These are phyloP conservation scores for Seriola rivoliana DNA, from an alignment of 2,113 vertebrate species.

Conservation along the genomic window DNA sequence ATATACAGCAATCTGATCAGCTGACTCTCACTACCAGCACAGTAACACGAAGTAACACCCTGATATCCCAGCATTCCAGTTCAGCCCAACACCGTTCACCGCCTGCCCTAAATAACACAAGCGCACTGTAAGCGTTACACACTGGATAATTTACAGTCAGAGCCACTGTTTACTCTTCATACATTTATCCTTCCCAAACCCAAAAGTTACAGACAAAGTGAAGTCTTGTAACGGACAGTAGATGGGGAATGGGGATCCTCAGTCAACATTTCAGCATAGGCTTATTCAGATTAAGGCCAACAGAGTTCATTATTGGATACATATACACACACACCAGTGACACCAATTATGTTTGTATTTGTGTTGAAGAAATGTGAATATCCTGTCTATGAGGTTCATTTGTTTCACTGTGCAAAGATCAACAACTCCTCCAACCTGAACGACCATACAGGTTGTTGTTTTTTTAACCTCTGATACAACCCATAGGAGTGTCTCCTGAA, in stretches of 20 bases:
- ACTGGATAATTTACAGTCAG: not conserved
- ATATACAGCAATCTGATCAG: conserved; percentile 34
- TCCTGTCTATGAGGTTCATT: no score
- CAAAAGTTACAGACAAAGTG: not conserved
- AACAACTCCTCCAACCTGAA: no score
- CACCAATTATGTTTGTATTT: no score
- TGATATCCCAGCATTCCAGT: not conserved
- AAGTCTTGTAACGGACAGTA: no score
- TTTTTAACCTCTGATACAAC: no score
- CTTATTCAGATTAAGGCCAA: not conserved
- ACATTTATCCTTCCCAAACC: not conserved
- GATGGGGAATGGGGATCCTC: no score
- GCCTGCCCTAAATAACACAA: not conserved
- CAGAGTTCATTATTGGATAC: not conserved
- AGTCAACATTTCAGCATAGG: not conserved
- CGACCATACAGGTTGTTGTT: no score
- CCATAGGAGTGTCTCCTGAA: no score
- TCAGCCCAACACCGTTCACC: not conserved
- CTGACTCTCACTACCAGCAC: conserved; percentile 33
- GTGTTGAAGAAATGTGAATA: no score
- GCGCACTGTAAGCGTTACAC: no score
- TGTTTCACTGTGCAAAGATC: no score
- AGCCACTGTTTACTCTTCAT: no score
- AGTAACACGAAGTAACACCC: not conserved
- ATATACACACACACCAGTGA: not conserved